Evolutionary conservation across 2,113 vertebrate species (phyloP).

Genomic region (Oplegnathus fasciatus): DNA sequence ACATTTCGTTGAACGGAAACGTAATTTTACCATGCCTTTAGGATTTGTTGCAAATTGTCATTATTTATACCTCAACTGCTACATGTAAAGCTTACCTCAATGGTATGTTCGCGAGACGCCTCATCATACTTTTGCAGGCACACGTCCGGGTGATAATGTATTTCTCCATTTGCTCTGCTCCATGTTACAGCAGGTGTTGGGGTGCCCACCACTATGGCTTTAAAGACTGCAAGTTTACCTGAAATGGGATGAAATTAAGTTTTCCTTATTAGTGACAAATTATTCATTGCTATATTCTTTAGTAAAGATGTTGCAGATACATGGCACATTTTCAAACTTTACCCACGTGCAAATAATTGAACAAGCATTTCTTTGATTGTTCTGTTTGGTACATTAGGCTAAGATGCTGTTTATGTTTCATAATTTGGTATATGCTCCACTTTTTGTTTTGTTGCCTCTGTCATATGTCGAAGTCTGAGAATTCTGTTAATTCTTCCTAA

Average conservation of each 20-base stretch:
- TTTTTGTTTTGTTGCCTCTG: background rate
- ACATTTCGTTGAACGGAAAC: background rate
- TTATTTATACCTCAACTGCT: background rate
- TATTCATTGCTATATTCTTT: background rate
- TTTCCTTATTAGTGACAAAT: background rate
- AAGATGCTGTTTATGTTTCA: background rate
- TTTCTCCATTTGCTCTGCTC: constrained; percentile 81
- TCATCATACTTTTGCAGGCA: constrained; percentile 83
- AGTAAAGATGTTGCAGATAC: background rate
- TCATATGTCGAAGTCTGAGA: background rate
- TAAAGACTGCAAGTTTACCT: constrained; percentile 91
- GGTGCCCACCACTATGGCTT: constrained; percentile 86
- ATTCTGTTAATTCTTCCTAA: background rate
- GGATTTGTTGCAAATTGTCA: background rate
- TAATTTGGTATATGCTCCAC: background rate
- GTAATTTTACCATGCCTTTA: background rate
- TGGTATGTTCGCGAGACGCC: constrained; percentile 79
- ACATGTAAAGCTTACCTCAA: constrained; percentile 83
- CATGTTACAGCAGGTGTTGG: constrained; percentile 88
- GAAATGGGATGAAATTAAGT: constrained; percentile 19
- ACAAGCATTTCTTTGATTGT: background rate
- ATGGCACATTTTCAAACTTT: background rate
- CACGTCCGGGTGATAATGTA: constrained; percentile 81
- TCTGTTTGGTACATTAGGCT: background rate
- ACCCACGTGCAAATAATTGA: background rate